A percentile compares a stretch with the other conserved stretches of the same genome.
Evolutionary conservation across 2,113 vertebrate species (phyloP).

Genomic region (Pardalotus punctatus): DNA sequence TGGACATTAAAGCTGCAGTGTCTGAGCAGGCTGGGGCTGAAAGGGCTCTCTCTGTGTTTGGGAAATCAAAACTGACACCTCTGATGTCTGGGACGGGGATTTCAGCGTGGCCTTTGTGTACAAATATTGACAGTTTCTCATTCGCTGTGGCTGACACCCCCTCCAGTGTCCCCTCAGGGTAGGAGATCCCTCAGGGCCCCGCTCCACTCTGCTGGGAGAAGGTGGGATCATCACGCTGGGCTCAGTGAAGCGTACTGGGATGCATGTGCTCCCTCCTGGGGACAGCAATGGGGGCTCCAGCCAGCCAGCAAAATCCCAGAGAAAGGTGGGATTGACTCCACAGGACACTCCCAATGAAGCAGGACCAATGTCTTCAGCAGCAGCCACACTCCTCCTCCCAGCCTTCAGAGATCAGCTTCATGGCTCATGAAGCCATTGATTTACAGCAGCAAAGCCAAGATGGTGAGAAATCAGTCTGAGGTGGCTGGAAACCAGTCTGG

Average conservation of each 20-base stretch:
- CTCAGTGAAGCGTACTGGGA: fast-evolving
- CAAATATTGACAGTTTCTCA: constrained; percentile 46
- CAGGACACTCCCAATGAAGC: fast-evolving
- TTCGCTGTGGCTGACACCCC: background rate
- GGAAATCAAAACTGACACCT: constrained; percentile 67
- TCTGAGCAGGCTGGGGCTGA: constrained; percentile 50
- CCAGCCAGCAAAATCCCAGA: background rate
- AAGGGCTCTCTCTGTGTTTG: constrained; percentile 70
- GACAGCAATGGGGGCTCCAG: background rate
- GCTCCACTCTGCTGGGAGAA: background rate
- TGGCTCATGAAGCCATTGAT: background rate
- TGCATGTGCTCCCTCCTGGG: fast-evolving
- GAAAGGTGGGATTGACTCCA: background rate
- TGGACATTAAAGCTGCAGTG: constrained; percentile 68
- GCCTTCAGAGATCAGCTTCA: background rate
- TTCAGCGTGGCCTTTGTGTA: constrained; percentile 45
- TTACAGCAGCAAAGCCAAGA: background rate
- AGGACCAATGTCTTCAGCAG: background rate
- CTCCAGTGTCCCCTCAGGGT: fast-evolving
- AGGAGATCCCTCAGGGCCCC: background rate
- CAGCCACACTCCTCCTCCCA: background rate
- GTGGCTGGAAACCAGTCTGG: background rate
- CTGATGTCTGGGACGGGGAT: constrained; percentile 40
- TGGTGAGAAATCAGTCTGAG: background rate
- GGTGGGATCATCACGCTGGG: background rate